These are phyloP conservation scores for Lerema accius DNA, from an alignment of 1,140 invertebrate species.

Conservation along the genomic window DNA sequence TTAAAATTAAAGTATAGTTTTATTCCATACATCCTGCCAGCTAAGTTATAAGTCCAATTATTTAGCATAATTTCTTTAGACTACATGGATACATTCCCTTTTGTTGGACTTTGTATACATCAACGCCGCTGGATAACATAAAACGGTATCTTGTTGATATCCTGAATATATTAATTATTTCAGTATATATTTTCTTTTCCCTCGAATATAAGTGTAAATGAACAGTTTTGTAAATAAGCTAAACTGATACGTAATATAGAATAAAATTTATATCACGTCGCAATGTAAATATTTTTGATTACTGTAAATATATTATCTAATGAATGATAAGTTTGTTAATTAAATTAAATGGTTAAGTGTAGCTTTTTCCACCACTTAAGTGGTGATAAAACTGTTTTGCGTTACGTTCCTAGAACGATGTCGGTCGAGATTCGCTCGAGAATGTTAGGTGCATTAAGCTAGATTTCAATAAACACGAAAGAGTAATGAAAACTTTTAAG, in stretches of 20 bases:
- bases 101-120: too few species aligned
- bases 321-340: constrained; percentile 42
- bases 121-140: too few species aligned
- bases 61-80: too few species aligned
- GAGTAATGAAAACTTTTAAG: background rate
- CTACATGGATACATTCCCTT: too few species aligned
- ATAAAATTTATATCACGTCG: constrained; percentile 58
- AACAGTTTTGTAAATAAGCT: constrained; percentile 56
- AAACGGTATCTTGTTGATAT: too few species aligned
- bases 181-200: constrained; percentile 13
- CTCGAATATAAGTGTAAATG: constrained; percentile 46
- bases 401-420: constrained; percentile 71
- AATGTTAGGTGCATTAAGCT: background rate
- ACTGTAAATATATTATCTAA: constrained; percentile 67
- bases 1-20: too few species aligned
- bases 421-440: constrained; percentile 28
- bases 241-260: constrained; percentile 61
- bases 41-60: too few species aligned
- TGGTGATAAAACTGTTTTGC: constrained; percentile 58
- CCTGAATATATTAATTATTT: background rate
- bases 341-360: constrained; percentile 36
- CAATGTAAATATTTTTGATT: constrained; percentile 70
- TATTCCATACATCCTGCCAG: too few species aligned
- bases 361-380: constrained; percentile 54
- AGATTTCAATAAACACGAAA: too few species aligned